Evolutionary conservation across 2,797 vertebrate genomes (phyloP).

Genomic region (Benthosema pterotum): DNA sequence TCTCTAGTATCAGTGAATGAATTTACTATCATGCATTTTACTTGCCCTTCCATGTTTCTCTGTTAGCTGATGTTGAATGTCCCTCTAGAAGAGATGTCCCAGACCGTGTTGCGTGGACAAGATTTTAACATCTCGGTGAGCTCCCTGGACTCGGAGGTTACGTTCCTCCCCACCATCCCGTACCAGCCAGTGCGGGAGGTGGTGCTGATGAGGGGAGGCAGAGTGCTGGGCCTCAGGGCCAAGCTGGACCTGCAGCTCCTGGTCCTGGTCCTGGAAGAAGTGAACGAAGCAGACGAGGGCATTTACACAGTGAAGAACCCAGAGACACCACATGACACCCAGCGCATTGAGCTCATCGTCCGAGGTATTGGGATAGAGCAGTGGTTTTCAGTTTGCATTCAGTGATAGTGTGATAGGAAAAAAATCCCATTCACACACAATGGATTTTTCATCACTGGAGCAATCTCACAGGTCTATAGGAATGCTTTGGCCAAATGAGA

Average conservation of each 20-base stretch:
- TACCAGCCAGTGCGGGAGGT: slow-evolving; percentile 16
- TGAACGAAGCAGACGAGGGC: slow-evolving; percentile 78
- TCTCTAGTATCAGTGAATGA: background rate
- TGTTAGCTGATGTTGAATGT: no score
- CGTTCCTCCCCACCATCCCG: slow-evolving; percentile 59
- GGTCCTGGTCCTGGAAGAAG: slow-evolving; percentile 70
- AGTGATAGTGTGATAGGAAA: no score
- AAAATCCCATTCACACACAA: no score
- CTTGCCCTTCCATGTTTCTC: background rate
- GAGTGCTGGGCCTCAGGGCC: slow-evolving; percentile 41
- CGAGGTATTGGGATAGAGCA: slow-evolving; percentile 71
- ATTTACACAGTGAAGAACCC: slow-evolving; percentile 71
- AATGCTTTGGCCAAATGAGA: no score
- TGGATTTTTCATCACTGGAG: no score
- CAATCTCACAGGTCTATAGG: no score
- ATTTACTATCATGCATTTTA: slow-evolving; percentile 6
- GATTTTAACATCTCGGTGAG: slow-evolving; percentile 75
- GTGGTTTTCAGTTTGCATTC: no score
- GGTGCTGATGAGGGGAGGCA: slow-evolving; percentile 60
- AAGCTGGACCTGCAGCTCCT: slow-evolving; percentile 58
- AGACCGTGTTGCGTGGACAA: slow-evolving; percentile 67
- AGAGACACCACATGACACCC: slow-evolving; percentile 42
- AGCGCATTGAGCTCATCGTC: slow-evolving; percentile 65
- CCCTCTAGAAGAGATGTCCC: slow-evolving; percentile 43
- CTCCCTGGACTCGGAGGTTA: slow-evolving; percentile 47